Percentiles rank a stretch among this genome's conserved stretches.
phyloP scores from a whole-genome alignment of 2,888 invertebrate genomes.

The Tenthredo mesomela region DNA sequence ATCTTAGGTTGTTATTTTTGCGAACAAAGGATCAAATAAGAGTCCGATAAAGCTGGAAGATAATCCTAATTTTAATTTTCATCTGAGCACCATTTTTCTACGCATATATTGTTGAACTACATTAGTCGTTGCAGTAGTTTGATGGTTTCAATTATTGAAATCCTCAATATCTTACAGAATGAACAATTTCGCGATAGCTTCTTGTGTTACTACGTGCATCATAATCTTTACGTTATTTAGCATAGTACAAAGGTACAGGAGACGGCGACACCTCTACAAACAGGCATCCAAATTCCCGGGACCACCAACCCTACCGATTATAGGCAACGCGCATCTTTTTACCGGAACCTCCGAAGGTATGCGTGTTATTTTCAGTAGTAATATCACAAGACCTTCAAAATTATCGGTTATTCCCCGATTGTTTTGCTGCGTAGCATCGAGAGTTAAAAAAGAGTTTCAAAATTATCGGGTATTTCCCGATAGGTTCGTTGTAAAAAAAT shows the following conservation, averaged over 20 bases:
- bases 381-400: no score
- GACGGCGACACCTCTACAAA: slow-evolving; percentile 8
- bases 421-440: no score
- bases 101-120: no score
- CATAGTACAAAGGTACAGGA: background rate
- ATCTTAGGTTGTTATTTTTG: background rate
- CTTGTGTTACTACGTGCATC: background rate
- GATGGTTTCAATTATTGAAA: background rate
- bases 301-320: slow-evolving; percentile 7
- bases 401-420: no score
- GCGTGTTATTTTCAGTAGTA: background rate
- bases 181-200: background rate
- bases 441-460: no score
- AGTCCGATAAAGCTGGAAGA: background rate
- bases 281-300: background rate
- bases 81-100: background rate
- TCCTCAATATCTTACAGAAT: background rate
- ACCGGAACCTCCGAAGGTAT: background rate
- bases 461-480: no score
- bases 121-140: no score
- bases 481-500: no score
- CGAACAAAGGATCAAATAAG: background rate
- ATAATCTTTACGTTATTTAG: background rate
- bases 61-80: background rate
- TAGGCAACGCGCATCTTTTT: background rate